Evolutionary conservation across 1,140 invertebrate genomes (phyloP).

Genomic region (Drosophila bocki): DNA sequence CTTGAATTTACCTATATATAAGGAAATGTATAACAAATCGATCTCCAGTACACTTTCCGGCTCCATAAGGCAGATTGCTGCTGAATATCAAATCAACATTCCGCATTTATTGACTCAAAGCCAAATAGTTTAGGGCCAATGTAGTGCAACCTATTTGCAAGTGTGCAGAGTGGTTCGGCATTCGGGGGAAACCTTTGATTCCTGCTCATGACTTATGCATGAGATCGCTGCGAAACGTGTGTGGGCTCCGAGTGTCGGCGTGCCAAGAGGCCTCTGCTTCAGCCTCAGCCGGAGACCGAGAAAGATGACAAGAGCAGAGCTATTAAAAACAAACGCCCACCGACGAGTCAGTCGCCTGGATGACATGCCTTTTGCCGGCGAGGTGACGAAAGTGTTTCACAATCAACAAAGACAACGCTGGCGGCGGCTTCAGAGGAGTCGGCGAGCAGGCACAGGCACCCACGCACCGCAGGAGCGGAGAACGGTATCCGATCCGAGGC

Average conservation of each 20-base stretch:
- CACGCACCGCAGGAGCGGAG: slow-evolving; percentile 64
- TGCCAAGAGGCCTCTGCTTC: slow-evolving; percentile 20
- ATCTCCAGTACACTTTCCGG: no score
- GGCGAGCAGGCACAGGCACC: slow-evolving; percentile 22
- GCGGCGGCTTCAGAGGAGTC: slow-evolving; percentile 68
- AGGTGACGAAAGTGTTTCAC: slow-evolving; percentile 82
- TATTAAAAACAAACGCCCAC: slow-evolving; percentile 80
- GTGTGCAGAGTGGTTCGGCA: slow-evolving; percentile 24
- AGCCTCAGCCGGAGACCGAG: slow-evolving; percentile 27
- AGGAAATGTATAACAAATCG: background rate
- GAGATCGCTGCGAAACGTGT: slow-evolving; percentile 49
- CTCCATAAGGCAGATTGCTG: background rate
- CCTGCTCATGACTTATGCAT: slow-evolving; percentile 28
- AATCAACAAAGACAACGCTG: slow-evolving; percentile 70
- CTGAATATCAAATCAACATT: background rate
- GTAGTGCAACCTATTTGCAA: slow-evolving; percentile 33
- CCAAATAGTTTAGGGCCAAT: background rate
- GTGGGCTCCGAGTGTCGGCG: slow-evolving; percentile 63
- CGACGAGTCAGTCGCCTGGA: slow-evolving; percentile 52
- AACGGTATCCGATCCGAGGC: slow-evolving; percentile 41
- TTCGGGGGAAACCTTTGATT: slow-evolving; percentile 42
- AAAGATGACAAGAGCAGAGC: slow-evolving; percentile 63
- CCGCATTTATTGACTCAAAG: slow-evolving; percentile 9
- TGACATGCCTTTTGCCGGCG: slow-evolving; percentile 66
- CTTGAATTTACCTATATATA: background rate